Conservation (phyloP, 2,888 invertebrate species). For the Thera obeliscata region DNA sequence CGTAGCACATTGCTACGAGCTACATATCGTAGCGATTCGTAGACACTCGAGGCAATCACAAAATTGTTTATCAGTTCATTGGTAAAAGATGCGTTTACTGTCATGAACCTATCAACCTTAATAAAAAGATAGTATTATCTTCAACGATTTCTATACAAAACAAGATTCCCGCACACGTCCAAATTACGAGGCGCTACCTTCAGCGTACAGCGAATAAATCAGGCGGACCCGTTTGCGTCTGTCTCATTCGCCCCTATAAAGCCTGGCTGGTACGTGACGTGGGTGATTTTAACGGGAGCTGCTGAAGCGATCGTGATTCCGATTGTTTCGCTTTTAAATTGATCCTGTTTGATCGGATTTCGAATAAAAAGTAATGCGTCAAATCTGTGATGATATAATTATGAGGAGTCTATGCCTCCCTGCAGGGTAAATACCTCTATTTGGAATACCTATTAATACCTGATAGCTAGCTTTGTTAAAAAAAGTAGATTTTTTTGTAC, state of each 20-base stretch:
- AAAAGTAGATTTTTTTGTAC: too few species aligned
- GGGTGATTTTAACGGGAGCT: constrained; percentile 47
- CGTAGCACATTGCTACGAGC: constrained; percentile 20
- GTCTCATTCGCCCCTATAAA: constrained; percentile 59
- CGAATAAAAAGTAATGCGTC: not conserved
- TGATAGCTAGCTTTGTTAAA: too few species aligned
- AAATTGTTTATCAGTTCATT: too few species aligned
- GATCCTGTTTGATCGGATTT: constrained; percentile 7
- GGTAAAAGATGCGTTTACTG: too few species aligned
- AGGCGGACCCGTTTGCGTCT: constrained; percentile 53
- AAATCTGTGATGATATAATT: too few species aligned
- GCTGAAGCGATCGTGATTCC: constrained; percentile 37
- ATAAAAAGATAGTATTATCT: too few species aligned
- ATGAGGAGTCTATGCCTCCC: too few species aligned
- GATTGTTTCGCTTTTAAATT: constrained; percentile 45
- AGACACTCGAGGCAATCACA: not conserved
- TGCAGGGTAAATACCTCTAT: too few species aligned
- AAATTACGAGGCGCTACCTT: constrained; percentile 62
- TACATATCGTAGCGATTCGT: constrained; percentile 10
- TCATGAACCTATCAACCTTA: not conserved
- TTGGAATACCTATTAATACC: too few species aligned
- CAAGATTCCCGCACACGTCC: constrained; percentile 67
- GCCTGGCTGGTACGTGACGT: constrained; percentile 58
- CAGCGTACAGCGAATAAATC: constrained; percentile 67
- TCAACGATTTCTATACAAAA: constrained; percentile 21